Evolutionary conservation across 2,888 invertebrate genomes (phyloP).

Genomic region (Phengaris alcon): DNA sequence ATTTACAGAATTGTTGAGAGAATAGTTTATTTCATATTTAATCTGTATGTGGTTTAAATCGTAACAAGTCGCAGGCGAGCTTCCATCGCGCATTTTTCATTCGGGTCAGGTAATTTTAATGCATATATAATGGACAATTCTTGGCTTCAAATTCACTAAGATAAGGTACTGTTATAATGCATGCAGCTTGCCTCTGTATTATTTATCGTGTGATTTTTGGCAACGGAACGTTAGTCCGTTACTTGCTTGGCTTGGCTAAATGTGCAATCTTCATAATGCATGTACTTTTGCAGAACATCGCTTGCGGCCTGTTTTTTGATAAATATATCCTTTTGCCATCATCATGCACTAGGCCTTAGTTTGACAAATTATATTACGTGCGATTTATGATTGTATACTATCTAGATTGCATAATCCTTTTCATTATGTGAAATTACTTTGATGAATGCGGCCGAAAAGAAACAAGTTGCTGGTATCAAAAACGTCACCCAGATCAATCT

Average conservation of each 20-base stretch:
- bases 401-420: not conserved
- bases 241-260: slow-evolving; percentile 70
- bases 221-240: slow-evolving; percentile 64
- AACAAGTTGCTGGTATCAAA: not conserved
- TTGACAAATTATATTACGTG: slow-evolving; percentile 16
- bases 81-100: slow-evolving; percentile 63
- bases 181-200: slow-evolving; percentile 74
- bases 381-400: not conserved
- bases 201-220: slow-evolving; percentile 80
- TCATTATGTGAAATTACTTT: not conserved
- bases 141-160: slow-evolving; percentile 79
- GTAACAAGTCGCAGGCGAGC: slow-evolving; percentile 5
- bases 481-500: not conserved
- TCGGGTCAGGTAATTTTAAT: slow-evolving; percentile 77
- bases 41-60: slow-evolving; percentile 12
- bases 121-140: slow-evolving; percentile 78
- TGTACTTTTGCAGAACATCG: slow-evolving; percentile 68
- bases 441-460: not conserved
- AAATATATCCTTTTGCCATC: slow-evolving; percentile 45
- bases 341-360: slow-evolving; percentile 33
- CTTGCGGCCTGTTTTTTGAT: slow-evolving; percentile 52
- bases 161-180: slow-evolving; percentile 77
- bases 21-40: not conserved
- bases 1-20: no score
- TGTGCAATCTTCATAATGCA: slow-evolving; percentile 79